Percentiles rank a stretch among this genome's conserved stretches.
Conservation (phyloP, 2,888 invertebrate genomes). For the Gortyna flavago region DNA sequence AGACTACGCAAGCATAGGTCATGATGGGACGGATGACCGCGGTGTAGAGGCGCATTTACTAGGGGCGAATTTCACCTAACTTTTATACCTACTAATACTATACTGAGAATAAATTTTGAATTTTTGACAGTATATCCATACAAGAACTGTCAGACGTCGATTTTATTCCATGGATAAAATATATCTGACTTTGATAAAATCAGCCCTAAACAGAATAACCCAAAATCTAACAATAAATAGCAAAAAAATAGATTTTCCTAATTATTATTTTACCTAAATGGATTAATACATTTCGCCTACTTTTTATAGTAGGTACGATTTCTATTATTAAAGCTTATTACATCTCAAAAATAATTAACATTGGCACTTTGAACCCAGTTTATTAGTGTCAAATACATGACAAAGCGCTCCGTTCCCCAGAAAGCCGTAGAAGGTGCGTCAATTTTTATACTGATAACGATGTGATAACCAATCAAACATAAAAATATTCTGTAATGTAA, state of each 20-base stretch:
- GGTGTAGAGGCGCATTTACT: too few species aligned
- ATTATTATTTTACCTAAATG: not conserved
- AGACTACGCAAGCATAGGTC: too few species aligned
- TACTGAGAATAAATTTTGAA: too few species aligned
- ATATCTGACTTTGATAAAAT: too few species aligned
- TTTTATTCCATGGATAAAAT: too few species aligned
- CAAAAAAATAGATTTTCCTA: not conserved
- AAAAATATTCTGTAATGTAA: not conserved
- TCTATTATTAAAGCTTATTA: not conserved
- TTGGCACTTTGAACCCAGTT: not conserved
- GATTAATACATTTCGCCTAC: not conserved
- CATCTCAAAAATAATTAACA: not conserved
- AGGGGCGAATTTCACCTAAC: too few species aligned
- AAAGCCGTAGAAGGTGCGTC: not conserved
- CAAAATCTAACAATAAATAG: not conserved
- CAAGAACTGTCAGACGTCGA: too few species aligned
- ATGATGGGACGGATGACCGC: too few species aligned
- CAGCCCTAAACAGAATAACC: not conserved
- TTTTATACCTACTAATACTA: too few species aligned
- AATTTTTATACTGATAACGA: constrained; percentile 16
- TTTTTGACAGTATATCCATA: too few species aligned
- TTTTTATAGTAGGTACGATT: not conserved
- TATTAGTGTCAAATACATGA: not conserved
- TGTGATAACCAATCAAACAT: not conserved
- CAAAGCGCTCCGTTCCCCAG: not conserved